Evolutionary conservation across 2,888 invertebrate species (phyloP), one percentile per base, ranked within the genome.

Genomic region (Tipula unca): DNA sequence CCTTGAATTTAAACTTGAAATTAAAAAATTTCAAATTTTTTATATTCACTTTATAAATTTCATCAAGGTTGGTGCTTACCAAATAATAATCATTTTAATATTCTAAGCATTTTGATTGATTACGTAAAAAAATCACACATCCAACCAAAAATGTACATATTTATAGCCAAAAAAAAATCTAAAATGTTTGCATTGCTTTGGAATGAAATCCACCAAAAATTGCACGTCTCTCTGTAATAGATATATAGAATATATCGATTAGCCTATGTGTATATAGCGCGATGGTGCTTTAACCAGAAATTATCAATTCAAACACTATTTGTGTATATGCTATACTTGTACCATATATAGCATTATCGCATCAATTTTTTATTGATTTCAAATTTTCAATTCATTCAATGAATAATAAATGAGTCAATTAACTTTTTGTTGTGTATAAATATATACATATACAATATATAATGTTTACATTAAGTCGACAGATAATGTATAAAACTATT

Each of bases 321-420:
- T 48, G n/a, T 48, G 48, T 3, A n/a, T 48, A n/a, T 10, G 4
- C 48, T n/a, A 1, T 69, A 4, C 25, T 0, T n/a, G n/a, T n/a
- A n/a, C n/a, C 14, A 6, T 25, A 69, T 69, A 69, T 8, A 25
- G 8, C 2, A 25, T n/a, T 48, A 48, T n/a, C 69, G 69, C 69
- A 69, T 25, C 69, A 69, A 25, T 13, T 25, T 13, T 54, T 54
- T 54, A 69, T 69, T 69, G 69, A 69, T 69, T 69, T 69, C 69
- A 69, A 69, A 25, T 69, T 69, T 69, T 69, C 69, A 69, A 69
- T 69, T 69, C 69, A 69, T 25, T 25, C 69, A 69, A 69, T 69
- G 69, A 69, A 69, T 69, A 69, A 69, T 69, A 69, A 69, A 69
- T 69, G 69, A 69, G 20, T 69, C 69, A 69, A 69, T 69, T 69